These are phyloP conservation scores for Cantharis rustica DNA, from an alignment of 2,888 invertebrate genomes.

Conservation along the genomic window DNA sequence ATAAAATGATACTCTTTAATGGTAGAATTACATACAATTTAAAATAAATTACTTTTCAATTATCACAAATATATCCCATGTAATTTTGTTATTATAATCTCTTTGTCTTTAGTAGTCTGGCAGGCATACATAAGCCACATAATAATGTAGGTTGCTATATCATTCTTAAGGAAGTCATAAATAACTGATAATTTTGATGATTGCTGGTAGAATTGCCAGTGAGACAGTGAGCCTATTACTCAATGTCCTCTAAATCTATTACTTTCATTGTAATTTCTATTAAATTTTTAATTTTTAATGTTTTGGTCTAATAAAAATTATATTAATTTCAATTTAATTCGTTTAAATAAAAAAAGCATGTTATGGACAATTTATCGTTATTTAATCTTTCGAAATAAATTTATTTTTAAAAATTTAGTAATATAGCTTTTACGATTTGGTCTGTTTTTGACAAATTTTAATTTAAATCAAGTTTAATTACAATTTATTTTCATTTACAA, in stretches of 20 bases:
- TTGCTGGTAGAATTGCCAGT: constrained; percentile 7
- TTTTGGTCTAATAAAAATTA: background rate
- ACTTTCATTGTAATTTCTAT: background rate
- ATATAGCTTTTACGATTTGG: too few species aligned
- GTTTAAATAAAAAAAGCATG: background rate
- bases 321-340: background rate
- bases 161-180: constrained; percentile 21
- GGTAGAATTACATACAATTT: background rate
- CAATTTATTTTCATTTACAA: background rate
- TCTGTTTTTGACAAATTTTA: background rate
- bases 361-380: too few species aligned
- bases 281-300: background rate
- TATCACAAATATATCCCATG: background rate
- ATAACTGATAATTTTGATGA: constrained; percentile 27
- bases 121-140: too few species aligned
- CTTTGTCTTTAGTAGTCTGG: background rate
- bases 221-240: constrained; percentile 10
- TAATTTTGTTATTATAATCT: background rate
- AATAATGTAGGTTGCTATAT: constrained; percentile 13
- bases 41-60: background rate
- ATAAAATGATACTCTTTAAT: too few species aligned
- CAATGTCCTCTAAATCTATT: background rate
- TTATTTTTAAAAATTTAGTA: too few species aligned
- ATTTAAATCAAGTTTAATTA: background rate
- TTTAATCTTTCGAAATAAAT: too few species aligned